Conservation (phyloP, 2,113 vertebrate genomes). For the Jacana jacana region DNA sequence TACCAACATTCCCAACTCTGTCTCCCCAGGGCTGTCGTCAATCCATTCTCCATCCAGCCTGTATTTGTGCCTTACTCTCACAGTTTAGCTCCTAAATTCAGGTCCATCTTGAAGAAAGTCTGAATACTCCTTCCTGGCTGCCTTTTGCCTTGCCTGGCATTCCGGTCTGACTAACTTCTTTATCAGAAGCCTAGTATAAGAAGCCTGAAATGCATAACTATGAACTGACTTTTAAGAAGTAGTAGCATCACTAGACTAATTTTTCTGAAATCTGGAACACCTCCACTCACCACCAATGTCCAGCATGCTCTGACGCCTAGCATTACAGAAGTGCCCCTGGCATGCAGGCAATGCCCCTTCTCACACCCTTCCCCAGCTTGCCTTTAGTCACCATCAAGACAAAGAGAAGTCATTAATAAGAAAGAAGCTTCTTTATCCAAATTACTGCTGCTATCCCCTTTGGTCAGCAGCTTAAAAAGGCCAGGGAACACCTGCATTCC, state of each 20-base stretch:
- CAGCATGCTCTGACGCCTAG: fast-evolving
- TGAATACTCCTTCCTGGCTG: background rate
- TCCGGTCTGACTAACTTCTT: background rate
- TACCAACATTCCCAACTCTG: too few relatives aligned
- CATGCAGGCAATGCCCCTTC: background rate
- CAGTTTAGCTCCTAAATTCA: background rate
- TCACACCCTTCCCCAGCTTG: background rate
- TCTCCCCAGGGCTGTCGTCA: too few relatives aligned
- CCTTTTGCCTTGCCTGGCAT: background rate
- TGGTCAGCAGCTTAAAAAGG: background rate
- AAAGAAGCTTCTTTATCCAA: background rate
- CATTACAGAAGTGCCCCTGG: background rate
- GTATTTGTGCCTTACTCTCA: background rate
- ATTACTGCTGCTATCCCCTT: background rate
- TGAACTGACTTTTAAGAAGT: background rate
- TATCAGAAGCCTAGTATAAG: background rate
- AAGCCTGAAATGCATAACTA: background rate
- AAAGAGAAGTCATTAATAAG: background rate
- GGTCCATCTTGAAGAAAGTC: background rate
- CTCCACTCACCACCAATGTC: background rate
- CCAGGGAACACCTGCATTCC: background rate
- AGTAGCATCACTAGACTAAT: background rate
- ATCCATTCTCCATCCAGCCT: too few relatives aligned
- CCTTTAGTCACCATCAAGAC: background rate
- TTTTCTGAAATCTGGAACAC: background rate